Conservation (phyloP, 2,797 vertebrate species). For the Characodon lateralis region DNA sequence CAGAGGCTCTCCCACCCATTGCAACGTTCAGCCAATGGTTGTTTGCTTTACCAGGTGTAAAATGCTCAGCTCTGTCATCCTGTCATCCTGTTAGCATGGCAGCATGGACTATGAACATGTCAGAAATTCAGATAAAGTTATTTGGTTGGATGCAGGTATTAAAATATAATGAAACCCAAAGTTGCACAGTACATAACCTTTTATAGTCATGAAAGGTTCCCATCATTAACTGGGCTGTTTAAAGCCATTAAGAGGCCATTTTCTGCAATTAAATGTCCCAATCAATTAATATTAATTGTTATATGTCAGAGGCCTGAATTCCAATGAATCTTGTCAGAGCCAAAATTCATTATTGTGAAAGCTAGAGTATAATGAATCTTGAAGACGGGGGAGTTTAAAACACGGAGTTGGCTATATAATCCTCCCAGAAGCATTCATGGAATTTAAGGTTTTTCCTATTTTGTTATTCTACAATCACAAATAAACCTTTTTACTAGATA, state of each 20-base stretch:
- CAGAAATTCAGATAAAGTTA: constrained; percentile 27
- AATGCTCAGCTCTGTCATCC: constrained; percentile 45
- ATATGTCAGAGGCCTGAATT: not conserved
- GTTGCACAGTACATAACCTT: not conserved
- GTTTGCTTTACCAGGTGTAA: constrained; percentile 57
- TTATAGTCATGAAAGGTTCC: not conserved
- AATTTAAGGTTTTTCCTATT: no score
- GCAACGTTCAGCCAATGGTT: constrained; percentile 45
- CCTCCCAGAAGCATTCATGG: not conserved
- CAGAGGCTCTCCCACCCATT: constrained; percentile 62
- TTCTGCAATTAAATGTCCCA: not conserved
- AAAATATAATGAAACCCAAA: not conserved
- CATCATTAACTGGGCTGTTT: not conserved
- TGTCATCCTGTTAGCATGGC: constrained; percentile 50
- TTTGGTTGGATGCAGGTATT: constrained; percentile 10
- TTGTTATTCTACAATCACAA: no score
- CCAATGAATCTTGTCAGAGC: not conserved
- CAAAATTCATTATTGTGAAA: not conserved
- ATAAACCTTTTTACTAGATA: no score
- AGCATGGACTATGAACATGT: constrained; percentile 31
- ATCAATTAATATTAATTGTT: not conserved
- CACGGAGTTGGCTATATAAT: no score
- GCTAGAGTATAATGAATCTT: not conserved
- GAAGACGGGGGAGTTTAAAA: not conserved
- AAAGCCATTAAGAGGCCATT: not conserved